Conservation (phyloP, 2,888 invertebrate species). For the Dicranocentrus wangi region DNA sequence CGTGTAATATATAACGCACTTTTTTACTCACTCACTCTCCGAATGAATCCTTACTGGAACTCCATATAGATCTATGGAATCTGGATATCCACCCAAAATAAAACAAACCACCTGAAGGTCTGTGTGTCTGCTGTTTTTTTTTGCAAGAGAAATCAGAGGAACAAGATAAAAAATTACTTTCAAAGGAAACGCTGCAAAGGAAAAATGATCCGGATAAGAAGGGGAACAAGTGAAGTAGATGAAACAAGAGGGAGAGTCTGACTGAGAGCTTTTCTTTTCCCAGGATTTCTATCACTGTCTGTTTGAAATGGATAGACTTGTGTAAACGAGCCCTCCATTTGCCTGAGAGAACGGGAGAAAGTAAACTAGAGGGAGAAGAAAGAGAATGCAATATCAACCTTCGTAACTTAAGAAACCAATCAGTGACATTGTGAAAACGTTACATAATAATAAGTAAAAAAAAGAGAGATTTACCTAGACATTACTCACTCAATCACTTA, state of each 20-base stretch:
- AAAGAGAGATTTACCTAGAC: conserved; percentile 39
- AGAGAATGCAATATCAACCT: conserved; percentile 23
- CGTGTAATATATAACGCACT: no score
- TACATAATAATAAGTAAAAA: conserved; percentile 26
- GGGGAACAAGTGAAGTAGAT: conserved; percentile 18
- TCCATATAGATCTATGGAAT: no score
- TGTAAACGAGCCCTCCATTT: conserved; percentile 30
- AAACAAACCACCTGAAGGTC: no score
- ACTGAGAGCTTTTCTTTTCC: conserved; percentile 37
- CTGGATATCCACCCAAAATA: no score
- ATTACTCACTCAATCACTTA: conserved; percentile 54
- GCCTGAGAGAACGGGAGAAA: not conserved
- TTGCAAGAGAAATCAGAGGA: no score
- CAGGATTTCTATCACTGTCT: conserved; percentile 55
- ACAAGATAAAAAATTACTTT: not conserved
- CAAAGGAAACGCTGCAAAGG: not conserved
- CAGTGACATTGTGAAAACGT: conserved; percentile 54
- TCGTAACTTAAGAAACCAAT: conserved; percentile 50
- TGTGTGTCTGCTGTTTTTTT: no score
- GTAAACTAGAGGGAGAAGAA: conserved; percentile 6
- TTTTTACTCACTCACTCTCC: no score
- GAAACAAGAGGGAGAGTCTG: conserved; percentile 21
- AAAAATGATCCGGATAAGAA: not conserved
- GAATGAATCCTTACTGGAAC: no score
- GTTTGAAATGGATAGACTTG: conserved; percentile 38